phyloP scores from a whole-genome alignment of 2,113 vertebrate genomes.

The Megaceryle maxima region DNA sequence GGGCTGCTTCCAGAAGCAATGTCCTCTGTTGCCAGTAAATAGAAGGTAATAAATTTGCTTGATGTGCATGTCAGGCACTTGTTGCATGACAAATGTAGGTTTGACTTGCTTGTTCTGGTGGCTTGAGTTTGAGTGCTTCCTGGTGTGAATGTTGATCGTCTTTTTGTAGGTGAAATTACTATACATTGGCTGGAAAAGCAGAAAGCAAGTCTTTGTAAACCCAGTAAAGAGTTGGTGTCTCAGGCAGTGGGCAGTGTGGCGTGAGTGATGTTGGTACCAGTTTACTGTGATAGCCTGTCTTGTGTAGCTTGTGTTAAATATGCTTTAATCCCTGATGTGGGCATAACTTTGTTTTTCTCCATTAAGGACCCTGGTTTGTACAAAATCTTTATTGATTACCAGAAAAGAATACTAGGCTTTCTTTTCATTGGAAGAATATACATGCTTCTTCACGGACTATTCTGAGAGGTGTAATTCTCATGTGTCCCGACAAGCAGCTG shows the following conservation, averaged over 20 bases:
- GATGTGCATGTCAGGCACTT: not conserved
- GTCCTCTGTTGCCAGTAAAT: not conserved
- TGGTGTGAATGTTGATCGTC: not conserved
- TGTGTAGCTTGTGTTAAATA: not conserved
- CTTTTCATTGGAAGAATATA: not conserved
- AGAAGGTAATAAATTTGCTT: not conserved
- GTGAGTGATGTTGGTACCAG: not conserved
- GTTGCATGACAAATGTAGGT: not conserved
- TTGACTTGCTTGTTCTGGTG: not conserved
- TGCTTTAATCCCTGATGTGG: not conserved
- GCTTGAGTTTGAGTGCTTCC: not conserved
- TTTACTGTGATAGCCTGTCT: not conserved
- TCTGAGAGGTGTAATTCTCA: not conserved
- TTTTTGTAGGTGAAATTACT: not conserved
- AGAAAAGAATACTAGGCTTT: not conserved
- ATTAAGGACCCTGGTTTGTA: not conserved
- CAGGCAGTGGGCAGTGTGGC: not conserved
- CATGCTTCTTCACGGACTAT: not conserved
- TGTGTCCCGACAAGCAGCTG: not conserved
- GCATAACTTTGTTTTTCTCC: not conserved
- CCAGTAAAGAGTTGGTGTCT: not conserved
- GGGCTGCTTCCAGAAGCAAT: not conserved
- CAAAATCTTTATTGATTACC: not conserved
- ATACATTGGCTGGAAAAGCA: not conserved
- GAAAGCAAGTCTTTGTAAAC: not conserved